Evolutionary conservation across 2,888 invertebrate species (phyloP).

Genomic region (Villa cingulata): DNA sequence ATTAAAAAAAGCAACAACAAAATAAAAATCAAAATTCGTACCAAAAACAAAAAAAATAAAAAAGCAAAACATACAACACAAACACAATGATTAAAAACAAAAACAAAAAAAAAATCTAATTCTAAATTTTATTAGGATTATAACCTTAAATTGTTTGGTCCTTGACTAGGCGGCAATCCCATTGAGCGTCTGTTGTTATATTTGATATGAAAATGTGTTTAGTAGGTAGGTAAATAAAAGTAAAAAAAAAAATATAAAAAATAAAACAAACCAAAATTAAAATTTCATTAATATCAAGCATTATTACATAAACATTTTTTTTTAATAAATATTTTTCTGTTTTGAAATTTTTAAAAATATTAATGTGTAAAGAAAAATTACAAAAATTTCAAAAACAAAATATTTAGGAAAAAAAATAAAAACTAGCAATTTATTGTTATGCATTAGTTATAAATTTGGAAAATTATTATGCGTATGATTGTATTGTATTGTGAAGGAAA

Average conservation of each 20-base stretch:
- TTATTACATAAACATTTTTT: no score
- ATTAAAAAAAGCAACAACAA: no score
- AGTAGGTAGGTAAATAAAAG: background rate
- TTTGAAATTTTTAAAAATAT: no score
- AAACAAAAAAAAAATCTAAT: no score
- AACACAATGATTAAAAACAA: no score
- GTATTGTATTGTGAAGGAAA: no score
- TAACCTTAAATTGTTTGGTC: slow-evolving; percentile 29
- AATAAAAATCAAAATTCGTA: no score
- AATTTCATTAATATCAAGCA: background rate
- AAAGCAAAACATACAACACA: background rate
- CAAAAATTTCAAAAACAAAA: no score
- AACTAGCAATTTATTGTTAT: no score
- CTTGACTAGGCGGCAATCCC: slow-evolving; percentile 31
- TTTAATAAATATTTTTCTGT: no score
- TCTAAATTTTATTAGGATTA: slow-evolving; percentile 10
- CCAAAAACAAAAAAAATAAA: background rate
- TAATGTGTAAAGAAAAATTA: no score
- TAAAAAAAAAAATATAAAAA: background rate
- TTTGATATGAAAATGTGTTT: slow-evolving; percentile 1
- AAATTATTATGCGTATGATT: no score
- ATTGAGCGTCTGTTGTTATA: slow-evolving; percentile 28
- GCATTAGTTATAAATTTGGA: background rate
- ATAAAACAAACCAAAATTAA: background rate
- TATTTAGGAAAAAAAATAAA: background rate